Evolutionary conservation across 2,113 vertebrate genomes (phyloP).

Genomic region (Poeciliopsis turrubarensis): DNA sequence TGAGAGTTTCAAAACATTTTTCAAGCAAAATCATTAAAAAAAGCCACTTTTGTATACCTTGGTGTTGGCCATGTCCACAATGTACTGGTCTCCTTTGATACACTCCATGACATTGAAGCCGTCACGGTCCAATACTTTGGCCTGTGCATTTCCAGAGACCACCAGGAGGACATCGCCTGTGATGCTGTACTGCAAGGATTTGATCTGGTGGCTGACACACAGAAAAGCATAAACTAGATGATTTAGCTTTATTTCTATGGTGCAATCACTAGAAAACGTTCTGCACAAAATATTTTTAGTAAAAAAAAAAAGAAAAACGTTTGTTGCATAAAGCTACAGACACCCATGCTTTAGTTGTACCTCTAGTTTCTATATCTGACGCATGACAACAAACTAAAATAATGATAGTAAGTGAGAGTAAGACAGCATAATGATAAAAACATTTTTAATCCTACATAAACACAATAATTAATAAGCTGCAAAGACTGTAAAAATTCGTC

Average conservation of each 20-base stretch:
- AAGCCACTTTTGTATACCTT: conserved; percentile 82
- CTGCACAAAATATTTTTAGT: conserved; percentile 6
- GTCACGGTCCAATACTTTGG: conserved; percentile 96
- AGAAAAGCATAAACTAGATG: not conserved
- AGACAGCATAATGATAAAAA: not conserved
- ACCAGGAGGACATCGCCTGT: conserved; percentile 96
- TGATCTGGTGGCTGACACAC: conserved; percentile 90
- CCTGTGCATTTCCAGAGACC: conserved; percentile 94
- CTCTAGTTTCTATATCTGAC: not conserved
- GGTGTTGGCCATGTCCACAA: conserved; percentile 97
- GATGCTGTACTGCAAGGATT: conserved; percentile 91
- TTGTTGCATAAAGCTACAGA: too few relatives aligned
- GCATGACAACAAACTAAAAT: not conserved
- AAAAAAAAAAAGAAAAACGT: too few relatives aligned
- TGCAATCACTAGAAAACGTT: conserved; percentile 22
- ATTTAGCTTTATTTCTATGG: not conserved
- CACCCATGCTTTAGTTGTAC: not conserved
- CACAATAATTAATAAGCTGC: not conserved
- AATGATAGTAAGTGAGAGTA: not conserved
- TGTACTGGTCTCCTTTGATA: conserved; percentile 97
- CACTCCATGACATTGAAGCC: conserved; percentile 98
- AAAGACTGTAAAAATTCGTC: not conserved
- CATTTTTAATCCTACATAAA: not conserved
- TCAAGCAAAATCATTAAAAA: not conserved
- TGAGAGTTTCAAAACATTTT: not conserved